Evolutionary conservation across 2,797 vertebrate species (phyloP).

Genomic region (Neosilurus mollespiculum): DNA sequence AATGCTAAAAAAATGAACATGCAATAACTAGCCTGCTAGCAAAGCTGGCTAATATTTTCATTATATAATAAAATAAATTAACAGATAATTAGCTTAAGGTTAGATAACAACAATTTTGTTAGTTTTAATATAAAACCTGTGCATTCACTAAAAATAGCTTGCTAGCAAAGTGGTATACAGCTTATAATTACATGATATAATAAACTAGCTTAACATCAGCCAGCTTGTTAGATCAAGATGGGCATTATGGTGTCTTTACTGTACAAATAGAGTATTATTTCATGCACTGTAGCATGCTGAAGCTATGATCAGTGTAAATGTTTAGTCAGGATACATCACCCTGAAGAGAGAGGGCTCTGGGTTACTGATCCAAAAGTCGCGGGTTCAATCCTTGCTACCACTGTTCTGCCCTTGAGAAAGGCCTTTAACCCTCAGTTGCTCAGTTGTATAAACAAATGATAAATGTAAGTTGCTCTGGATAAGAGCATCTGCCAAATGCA

Average conservation of each 20-base stretch:
- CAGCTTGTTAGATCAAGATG: background rate
- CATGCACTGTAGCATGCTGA: background rate
- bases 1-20: background rate
- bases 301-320: background rate
- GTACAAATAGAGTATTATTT: background rate
- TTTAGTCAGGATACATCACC: background rate
- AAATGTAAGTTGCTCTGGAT: no score
- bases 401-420: no score
- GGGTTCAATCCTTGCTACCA: no score
- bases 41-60: background rate
- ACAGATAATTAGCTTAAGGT: background rate
- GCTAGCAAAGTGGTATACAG: background rate
- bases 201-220: background rate
- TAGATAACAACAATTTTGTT: no score
- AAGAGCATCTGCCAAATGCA: no score
- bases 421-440: no score
- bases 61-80: background rate
- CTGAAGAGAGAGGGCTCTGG: background rate
- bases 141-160: no score
- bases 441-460: no score
- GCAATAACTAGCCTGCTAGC: constrained; percentile 2
- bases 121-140: no score
- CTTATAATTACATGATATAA: background rate
- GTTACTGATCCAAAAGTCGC: no score
- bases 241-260: background rate